Evolutionary conservation across 2,888 invertebrate species (phyloP).

Genomic region (Ochropleura plecta): DNA sequence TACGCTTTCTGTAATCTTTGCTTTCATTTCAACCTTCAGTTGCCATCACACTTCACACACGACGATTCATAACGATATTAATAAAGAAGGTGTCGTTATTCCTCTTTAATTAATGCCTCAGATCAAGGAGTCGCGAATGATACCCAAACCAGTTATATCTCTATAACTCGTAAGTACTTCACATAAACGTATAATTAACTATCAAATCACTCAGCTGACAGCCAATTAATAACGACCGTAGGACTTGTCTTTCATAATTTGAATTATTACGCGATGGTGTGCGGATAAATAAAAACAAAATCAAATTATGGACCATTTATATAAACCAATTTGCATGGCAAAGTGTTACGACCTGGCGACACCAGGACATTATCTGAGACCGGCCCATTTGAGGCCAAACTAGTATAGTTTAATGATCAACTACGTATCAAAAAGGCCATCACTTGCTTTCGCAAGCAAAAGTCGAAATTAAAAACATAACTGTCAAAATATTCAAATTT

Average conservation of each 20-base stretch:
- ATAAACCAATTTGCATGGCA: conserved; percentile 77
- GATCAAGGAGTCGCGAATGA: conserved; percentile 57
- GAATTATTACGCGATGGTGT: conserved; percentile 65
- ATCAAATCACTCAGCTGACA: conserved; percentile 67
- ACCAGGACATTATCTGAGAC: conserved; percentile 58
- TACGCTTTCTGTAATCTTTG: not conserved
- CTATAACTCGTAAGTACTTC: conserved; percentile 60
- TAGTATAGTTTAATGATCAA: conserved; percentile 42
- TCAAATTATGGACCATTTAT: conserved; percentile 71
- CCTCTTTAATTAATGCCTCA: conserved; percentile 40
- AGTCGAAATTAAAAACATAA: conserved; percentile 41
- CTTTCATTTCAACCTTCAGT: not conserved
- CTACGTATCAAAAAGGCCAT: conserved; percentile 52
- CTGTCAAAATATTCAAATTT: conserved; percentile 41
- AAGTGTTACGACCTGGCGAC: conserved; percentile 66
- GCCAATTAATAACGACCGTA: conserved; percentile 64
- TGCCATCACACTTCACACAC: conserved; percentile 31
- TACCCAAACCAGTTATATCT: conserved; percentile 63
- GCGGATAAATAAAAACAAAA: conserved; percentile 68
- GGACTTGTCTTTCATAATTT: conserved; percentile 66
- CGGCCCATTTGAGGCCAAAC: conserved; percentile 52
- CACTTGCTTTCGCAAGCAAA: conserved; percentile 43
- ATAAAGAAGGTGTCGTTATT: conserved; percentile 47
- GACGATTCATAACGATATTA: conserved; percentile 23
- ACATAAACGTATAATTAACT: conserved; percentile 64